Percentiles rank a stretch among this genome's conserved stretches.
Conservation (phyloP, 1,140 invertebrate species). For the Papilio polytes region DNA sequence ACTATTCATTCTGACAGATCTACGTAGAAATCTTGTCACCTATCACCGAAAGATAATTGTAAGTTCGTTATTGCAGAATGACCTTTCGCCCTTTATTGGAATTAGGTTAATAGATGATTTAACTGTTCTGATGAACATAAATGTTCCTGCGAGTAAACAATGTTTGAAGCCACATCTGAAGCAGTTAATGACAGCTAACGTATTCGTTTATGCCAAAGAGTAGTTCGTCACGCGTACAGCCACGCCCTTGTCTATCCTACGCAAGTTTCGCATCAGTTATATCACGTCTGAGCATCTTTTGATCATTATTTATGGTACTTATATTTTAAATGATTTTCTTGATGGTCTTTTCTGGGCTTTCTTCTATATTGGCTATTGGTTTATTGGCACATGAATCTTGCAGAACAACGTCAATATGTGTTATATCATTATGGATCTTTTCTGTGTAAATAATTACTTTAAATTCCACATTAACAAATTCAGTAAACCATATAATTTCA, state of each 20-base stretch:
- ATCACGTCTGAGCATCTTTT: constrained; percentile 16
- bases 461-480: no score
- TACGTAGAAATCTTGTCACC: no score
- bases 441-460: no score
- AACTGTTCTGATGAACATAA: not conserved
- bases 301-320: constrained; percentile 14
- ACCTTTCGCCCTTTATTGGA: not conserved
- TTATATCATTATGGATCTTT: no score
- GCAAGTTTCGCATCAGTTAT: constrained; percentile 2
- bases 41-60: no score
- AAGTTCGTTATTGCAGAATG: not conserved
- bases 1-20: no score
- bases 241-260: constrained; percentile 34
- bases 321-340: not conserved
- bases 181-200: constrained; percentile 6
- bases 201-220: constrained; percentile 3
- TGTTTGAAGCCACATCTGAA: not conserved
- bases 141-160: not conserved
- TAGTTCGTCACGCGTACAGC: constrained; percentile 14
- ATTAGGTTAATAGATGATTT: not conserved
- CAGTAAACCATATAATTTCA: no score
- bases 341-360: not conserved
- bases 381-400: no score
- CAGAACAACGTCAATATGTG: no score
- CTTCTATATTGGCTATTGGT: no score